phyloP scores from a whole-genome alignment of 2,888 invertebrate species.

The Cheilosia impressa region DNA sequence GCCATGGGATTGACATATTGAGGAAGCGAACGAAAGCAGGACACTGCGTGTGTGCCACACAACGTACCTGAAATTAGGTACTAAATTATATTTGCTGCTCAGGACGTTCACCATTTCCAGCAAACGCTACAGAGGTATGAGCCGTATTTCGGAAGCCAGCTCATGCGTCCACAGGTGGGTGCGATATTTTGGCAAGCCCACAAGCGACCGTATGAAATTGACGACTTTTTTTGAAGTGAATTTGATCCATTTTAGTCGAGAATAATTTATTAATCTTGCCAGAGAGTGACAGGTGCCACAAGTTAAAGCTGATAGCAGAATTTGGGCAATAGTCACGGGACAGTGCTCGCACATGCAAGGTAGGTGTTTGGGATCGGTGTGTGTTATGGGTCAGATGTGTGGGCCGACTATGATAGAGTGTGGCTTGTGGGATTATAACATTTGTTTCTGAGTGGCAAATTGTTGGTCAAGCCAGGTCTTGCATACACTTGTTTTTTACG shows the following conservation, averaged over 20 bases:
- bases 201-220: conserved; percentile 49
- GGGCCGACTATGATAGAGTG: too few relatives aligned
- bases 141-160: neutral
- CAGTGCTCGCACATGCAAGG: conserved; percentile 7
- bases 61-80: conserved; percentile 57
- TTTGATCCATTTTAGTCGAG: conserved; percentile 62
- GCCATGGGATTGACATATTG: conserved; percentile 57
- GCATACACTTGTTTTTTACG: too few relatives aligned
- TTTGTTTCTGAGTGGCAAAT: too few relatives aligned
- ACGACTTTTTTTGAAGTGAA: conserved; percentile 58
- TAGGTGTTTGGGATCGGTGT: neutral
- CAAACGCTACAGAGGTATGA: neutral
- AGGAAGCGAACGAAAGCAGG: conserved; percentile 53
- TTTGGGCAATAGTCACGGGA: conserved; percentile 29
- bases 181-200: conserved; percentile 13
- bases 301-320: conserved; percentile 21
- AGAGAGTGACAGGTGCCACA: conserved; percentile 42
- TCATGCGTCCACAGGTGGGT: conserved; percentile 47
- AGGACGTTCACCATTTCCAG: conserved; percentile 44
- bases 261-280: conserved; percentile 60
- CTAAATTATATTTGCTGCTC: conserved; percentile 64
- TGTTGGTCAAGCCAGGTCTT: too few relatives aligned
- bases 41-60: conserved; percentile 44
- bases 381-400: neutral
- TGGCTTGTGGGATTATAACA: too few relatives aligned